Evolutionary conservation across 2,888 invertebrate species (phyloP).

Genomic region (Netelia virgata): DNA sequence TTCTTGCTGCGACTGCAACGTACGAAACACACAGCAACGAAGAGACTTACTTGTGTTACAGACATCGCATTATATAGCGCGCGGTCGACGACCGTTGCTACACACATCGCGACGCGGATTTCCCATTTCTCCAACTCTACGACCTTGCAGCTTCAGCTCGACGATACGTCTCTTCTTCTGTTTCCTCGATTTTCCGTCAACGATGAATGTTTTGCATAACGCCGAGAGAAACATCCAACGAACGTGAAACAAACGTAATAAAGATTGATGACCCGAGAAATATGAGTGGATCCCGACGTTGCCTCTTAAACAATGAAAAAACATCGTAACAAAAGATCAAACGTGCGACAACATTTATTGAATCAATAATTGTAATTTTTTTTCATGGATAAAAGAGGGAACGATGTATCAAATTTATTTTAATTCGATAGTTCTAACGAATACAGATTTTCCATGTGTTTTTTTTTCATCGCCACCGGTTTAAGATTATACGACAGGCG

Average conservation of each 20-base stretch:
- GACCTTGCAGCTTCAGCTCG: not conserved
- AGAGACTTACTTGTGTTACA: not conserved
- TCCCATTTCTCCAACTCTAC: constrained; percentile 17
- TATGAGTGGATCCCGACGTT: not conserved
- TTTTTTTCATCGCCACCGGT: not conserved
- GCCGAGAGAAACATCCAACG: not conserved
- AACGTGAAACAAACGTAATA: not conserved
- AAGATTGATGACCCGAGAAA: not conserved
- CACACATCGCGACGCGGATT: not conserved
- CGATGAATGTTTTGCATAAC: not conserved
- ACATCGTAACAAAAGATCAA: not conserved
- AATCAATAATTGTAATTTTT: not conserved
- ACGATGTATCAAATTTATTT: not conserved
- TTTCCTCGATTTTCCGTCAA: not conserved
- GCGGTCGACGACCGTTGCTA: constrained; percentile 14
- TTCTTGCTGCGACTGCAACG: not conserved
- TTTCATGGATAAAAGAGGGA: not conserved
- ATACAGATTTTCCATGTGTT: not conserved
- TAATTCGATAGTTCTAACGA: not conserved
- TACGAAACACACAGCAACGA: not conserved
- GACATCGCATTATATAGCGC: not conserved
- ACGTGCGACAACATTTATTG: not conserved
- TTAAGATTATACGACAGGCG: not conserved
- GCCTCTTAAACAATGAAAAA: not conserved
- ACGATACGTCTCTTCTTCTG: not conserved